These are phyloP conservation scores for Camelus dromedarius DNA, from an alignment of 2,113 vertebrate species.

Conservation along the genomic window DNA sequence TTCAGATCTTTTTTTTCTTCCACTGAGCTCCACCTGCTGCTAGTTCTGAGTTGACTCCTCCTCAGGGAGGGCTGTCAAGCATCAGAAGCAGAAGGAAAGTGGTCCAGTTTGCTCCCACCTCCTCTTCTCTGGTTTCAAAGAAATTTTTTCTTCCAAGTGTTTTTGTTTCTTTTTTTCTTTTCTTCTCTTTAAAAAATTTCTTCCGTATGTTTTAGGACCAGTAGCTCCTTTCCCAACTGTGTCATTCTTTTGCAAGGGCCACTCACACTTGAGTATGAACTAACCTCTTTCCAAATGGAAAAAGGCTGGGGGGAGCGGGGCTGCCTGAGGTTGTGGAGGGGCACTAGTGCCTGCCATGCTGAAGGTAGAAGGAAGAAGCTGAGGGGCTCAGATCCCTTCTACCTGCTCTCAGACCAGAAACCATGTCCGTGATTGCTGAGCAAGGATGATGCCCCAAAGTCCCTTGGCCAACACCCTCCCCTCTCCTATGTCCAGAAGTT, in stretches of 20 bases:
- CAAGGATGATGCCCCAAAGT: background rate
- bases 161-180: too few relatives aligned
- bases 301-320: too few relatives aligned
- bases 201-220: background rate
- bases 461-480: background rate
- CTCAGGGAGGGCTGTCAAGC: background rate
- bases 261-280: background rate
- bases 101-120: background rate
- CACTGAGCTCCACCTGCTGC: background rate
- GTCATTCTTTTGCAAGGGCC: background rate
- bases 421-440: background rate
- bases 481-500: background rate
- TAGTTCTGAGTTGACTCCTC: background rate
- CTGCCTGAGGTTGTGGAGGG: background rate
- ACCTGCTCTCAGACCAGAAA: background rate
- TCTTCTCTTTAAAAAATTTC: too few relatives aligned
- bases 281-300: background rate
- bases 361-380: background rate
- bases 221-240: background rate
- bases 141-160: background rate
- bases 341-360: too few relatives aligned
- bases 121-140: background rate
- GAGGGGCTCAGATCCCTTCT: background rate
- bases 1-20: background rate
- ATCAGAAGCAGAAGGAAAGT: background rate